phyloP scores from a whole-genome alignment of 2,888 invertebrate genomes.

The Brachyptera putata region DNA sequence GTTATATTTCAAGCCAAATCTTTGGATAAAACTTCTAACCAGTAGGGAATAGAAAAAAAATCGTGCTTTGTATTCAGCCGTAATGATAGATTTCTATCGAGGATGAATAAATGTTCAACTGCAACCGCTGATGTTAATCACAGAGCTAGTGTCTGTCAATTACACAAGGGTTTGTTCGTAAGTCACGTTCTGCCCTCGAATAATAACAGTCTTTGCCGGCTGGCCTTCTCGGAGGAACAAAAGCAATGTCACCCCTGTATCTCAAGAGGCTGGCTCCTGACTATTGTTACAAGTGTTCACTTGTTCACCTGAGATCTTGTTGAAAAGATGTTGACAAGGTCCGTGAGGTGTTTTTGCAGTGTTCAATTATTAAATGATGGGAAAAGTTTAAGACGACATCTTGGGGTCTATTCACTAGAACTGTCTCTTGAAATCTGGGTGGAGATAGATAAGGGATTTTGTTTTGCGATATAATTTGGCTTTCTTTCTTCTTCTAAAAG shows the following conservation, averaged over 20 bases:
- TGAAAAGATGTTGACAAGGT: background rate
- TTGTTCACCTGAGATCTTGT: background rate
- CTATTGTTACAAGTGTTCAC: background rate
- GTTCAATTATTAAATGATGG: background rate
- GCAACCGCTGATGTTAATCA: slow-evolving; percentile 8
- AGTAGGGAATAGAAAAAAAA: background rate
- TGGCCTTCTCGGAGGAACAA: slow-evolving; percentile 23
- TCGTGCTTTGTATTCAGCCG: background rate
- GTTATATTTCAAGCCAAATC: slow-evolving; percentile 6
- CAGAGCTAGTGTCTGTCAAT: slow-evolving; percentile 9
- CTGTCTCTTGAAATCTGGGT: too few relatives aligned
- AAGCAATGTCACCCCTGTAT: slow-evolving; percentile 19
- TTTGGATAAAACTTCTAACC: background rate
- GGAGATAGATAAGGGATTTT: too few relatives aligned
- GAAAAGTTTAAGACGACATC: too few relatives aligned
- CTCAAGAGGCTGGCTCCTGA: slow-evolving; percentile 1
- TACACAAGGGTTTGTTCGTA: background rate
- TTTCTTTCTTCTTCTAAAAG: too few relatives aligned
- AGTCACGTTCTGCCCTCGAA: slow-evolving; percentile 27
- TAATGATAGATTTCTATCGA: slow-evolving; percentile 27
- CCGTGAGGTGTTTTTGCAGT: slow-evolving; percentile 1
- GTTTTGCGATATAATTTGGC: too few relatives aligned
- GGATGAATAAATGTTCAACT: background rate
- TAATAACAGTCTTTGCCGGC: slow-evolving; percentile 18
- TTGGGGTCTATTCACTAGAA: too few relatives aligned